These are phyloP conservation scores for Hyppa rectilinea DNA, from an alignment of 2,888 invertebrate genomes.

Conservation along the genomic window DNA sequence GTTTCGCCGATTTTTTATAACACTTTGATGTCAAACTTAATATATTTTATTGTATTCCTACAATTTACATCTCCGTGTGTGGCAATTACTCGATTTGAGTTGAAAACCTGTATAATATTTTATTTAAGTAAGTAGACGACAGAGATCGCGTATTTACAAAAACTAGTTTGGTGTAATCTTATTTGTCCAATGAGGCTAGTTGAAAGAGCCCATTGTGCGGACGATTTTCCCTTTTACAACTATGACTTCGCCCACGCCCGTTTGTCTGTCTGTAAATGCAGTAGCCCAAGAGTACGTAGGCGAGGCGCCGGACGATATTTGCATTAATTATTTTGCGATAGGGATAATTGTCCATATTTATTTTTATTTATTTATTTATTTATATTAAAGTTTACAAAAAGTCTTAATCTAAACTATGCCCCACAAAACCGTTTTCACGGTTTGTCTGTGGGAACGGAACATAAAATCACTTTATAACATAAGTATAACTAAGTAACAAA, in stretches of 20 bases:
- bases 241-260: slow-evolving; percentile 59
- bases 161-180: slow-evolving; percentile 58
- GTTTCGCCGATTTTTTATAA: slow-evolving; percentile 22
- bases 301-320: slow-evolving; percentile 72
- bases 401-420: too few species aligned
- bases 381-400: too few species aligned
- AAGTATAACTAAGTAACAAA: too few species aligned
- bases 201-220: slow-evolving; percentile 48
- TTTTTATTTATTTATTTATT: too few species aligned
- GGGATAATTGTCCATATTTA: slow-evolving; percentile 56
- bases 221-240: slow-evolving; percentile 64
- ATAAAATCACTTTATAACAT: too few species aligned
- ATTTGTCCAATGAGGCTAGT: slow-evolving; percentile 53
- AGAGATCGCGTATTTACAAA: slow-evolving; percentile 47
- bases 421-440: too few species aligned
- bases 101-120: slow-evolving; percentile 52
- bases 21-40: slow-evolving; percentile 19
- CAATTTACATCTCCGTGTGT: slow-evolving; percentile 52
- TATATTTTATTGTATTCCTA: slow-evolving; percentile 47
- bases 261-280: slow-evolving; percentile 64
- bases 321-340: slow-evolving; percentile 71
- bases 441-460: too few species aligned
- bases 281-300: slow-evolving; percentile 65
- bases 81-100: slow-evolving; percentile 42
- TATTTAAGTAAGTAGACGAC: slow-evolving; percentile 28